Evolutionary conservation across 2,888 invertebrate species (phyloP).

Genomic region (Eudiplozoon nipponicum): DNA sequence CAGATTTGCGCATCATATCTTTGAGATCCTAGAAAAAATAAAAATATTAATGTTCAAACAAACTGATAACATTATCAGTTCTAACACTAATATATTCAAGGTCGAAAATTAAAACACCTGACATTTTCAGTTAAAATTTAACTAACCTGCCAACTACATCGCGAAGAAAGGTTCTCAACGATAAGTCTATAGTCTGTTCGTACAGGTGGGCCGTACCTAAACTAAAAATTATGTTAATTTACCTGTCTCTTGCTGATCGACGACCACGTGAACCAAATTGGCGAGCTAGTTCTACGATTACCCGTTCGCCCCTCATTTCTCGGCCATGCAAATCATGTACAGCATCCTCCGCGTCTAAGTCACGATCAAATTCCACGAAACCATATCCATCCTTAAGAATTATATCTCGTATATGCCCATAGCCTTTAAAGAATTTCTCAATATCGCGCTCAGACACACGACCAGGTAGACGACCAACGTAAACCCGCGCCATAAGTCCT

Average conservation of each 20-base stretch:
- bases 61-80: no score
- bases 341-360: conserved; percentile 84
- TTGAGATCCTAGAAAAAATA: conserved; percentile 47
- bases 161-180: conserved; percentile 81
- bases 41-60: conserved; percentile 5
- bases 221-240: no score
- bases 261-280: conserved; percentile 21
- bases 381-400: conserved; percentile 84
- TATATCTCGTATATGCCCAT: conserved; percentile 61
- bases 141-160: conserved; percentile 96
- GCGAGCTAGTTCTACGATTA: conserved; percentile 49
- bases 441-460: conserved; percentile 56
- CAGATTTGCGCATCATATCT: conserved; percentile 94
- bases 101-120: no score
- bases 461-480: conserved; percentile 44
- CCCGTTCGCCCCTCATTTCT: conserved; percentile 66
- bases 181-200: conserved; percentile 75
- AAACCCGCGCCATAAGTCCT: conserved; percentile 34
- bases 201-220: conserved; percentile 66
- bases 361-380: conserved; percentile 88
- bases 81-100: no score
- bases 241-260: conserved; percentile 17
- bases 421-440: conserved; percentile 75
- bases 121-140: no score
- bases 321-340: conserved; percentile 88